Conservation (phyloP, 2,113 vertebrate species). For the Cygnus buccinator region DNA sequence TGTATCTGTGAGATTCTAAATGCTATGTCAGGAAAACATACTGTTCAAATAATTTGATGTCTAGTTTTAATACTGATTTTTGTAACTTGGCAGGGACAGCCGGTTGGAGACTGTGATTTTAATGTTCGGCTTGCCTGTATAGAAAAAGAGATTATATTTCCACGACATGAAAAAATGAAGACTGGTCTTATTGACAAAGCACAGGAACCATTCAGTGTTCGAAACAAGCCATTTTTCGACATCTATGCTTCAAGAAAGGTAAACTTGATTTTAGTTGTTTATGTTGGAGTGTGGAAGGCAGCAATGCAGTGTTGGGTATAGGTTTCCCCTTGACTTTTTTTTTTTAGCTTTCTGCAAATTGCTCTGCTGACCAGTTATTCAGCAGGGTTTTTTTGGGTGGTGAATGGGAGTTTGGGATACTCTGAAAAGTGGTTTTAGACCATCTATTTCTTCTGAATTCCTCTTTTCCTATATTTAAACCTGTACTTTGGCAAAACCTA, state of each 20-base stretch:
- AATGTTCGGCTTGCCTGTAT: conserved; percentile 92
- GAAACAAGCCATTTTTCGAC: conserved; percentile 97
- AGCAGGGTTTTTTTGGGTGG: fast-evolving
- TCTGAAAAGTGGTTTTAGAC: background rate
- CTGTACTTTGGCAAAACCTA: background rate
- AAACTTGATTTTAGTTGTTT: conserved; percentile 47
- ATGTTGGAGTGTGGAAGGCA: background rate
- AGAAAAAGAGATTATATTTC: conserved; percentile 96
- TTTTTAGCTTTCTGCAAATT: background rate
- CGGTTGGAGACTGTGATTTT: conserved; percentile 97
- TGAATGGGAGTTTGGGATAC: background rate
- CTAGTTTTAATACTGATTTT: conserved; percentile 39
- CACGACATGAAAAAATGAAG: conserved; percentile 95
- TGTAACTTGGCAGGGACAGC: conserved; percentile 85
- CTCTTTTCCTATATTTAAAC: background rate
- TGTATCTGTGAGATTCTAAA: background rate
- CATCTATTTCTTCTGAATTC: background rate
- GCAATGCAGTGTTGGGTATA: background rate
- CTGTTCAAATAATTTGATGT: background rate
- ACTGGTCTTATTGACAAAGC: conserved; percentile 94
- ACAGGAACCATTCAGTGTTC: conserved; percentile 94
- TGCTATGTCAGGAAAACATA: background rate
- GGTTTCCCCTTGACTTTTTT: background rate
- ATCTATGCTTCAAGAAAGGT: conserved; percentile 93
- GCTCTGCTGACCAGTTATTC: background rate